Percentiles rank a stretch among this genome's conserved stretches.
Evolutionary conservation across 1,140 invertebrate genomes (phyloP).

Genomic region (Drosophila neocordata): DNA sequence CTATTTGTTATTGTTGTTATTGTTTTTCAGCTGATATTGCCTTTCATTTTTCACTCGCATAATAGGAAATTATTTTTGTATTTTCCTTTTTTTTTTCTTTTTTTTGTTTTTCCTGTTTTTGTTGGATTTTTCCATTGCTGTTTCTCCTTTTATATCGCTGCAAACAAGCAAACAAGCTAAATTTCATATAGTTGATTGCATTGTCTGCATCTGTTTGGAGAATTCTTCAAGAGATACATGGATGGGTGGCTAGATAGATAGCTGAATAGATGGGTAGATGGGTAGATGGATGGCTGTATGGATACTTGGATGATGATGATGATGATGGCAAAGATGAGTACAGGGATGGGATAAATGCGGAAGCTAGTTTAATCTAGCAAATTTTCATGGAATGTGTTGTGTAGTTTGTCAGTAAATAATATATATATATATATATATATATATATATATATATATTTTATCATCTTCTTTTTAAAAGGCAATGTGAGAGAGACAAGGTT

Average conservation of each 20-base stretch:
- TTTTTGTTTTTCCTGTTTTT: too few relatives aligned
- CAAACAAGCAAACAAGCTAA: conserved; percentile 47
- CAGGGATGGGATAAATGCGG: neutral
- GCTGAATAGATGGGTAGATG: neutral
- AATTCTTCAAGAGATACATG: conserved; percentile 25
- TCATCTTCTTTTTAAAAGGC: conserved; percentile 25
- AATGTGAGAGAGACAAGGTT: neutral
- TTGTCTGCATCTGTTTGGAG: conserved; percentile 40
- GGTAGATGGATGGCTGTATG: neutral
- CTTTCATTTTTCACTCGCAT: conserved; percentile 49
- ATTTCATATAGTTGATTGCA: conserved; percentile 62
- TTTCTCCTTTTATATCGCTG: neutral
- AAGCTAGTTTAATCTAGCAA: neutral
- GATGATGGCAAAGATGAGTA: neutral
- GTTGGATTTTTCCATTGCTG: too few relatives aligned
- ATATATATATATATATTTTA: too few relatives aligned
- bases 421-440: neutral
- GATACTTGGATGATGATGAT: neutral
- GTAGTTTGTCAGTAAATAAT: conserved; percentile 55
- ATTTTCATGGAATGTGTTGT: conserved; percentile 26
- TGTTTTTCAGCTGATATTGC: conserved; percentile 10
- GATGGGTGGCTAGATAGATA: neutral
- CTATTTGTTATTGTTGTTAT: neutral
- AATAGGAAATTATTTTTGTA: conserved; percentile 52
- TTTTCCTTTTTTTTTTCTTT: conserved; percentile 31